Evolutionary conservation across 1,140 invertebrate genomes (phyloP).

Genomic region (Pogonus chalceus): DNA sequence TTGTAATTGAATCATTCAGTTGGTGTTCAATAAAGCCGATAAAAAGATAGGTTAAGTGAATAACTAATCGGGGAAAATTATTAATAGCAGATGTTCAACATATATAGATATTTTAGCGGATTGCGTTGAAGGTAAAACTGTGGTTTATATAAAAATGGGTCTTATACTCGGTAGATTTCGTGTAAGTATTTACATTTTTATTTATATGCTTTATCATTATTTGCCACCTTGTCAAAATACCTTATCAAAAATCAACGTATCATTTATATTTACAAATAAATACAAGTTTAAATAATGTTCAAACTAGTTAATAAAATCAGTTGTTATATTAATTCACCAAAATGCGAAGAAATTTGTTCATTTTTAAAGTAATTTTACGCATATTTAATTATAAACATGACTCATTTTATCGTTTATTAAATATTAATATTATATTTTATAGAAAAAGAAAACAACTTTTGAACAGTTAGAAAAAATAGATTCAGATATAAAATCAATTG

Average conservation of each 20-base stretch:
- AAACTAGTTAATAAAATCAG: no score
- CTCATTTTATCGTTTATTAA: neutral
- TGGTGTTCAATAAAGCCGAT: neutral
- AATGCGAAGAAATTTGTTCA: no score
- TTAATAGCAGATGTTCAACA: constrained; percentile 8
- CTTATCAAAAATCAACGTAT: neutral
- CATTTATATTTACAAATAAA: no score
- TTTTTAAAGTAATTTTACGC: neutral
- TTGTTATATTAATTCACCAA: no score
- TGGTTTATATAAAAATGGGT: constrained; percentile 15
- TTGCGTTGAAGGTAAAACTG: neutral
- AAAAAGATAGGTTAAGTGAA: neutral
- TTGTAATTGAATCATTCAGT: neutral
- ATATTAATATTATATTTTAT: constrained; percentile 30
- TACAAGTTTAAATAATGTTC: no score
- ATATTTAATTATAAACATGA: neutral
- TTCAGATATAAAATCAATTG: constrained; percentile 69
- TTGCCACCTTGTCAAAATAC: neutral
- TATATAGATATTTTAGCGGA: constrained; percentile 1
- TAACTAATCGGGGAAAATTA: constrained; percentile 4
- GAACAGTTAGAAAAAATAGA: constrained; percentile 69
- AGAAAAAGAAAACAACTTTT: constrained; percentile 73
- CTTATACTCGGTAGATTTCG: constrained; percentile 18
- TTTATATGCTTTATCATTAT: constrained; percentile 8
- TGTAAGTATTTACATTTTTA: constrained; percentile 11